phyloP scores from a whole-genome alignment of 2,888 invertebrate species.

The Pristionchus mayeri region DNA sequence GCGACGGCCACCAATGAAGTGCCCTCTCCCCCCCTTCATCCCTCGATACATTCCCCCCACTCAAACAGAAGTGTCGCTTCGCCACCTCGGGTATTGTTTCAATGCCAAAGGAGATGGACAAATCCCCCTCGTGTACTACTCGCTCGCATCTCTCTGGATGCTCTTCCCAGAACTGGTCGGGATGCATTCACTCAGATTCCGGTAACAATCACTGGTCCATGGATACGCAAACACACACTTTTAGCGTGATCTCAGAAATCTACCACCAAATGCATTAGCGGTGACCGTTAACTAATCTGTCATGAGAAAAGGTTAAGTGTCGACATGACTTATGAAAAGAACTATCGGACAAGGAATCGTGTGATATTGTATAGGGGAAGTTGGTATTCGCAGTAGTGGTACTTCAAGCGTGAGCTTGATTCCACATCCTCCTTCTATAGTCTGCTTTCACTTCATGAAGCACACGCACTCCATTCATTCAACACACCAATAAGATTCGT shows the following conservation, averaged over 20 bases:
- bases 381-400: no score
- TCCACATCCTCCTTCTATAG: no score
- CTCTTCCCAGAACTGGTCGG: constrained; percentile 8
- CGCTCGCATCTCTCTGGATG: neutral
- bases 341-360: neutral
- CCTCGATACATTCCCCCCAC: constrained; percentile 23
- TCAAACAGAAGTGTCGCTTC: constrained; percentile 37
- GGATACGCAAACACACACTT: constrained; percentile 13
- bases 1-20: neutral
- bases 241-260: neutral
- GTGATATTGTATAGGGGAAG: no score
- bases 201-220: neutral
- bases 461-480: no score
- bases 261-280: neutral
- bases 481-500: neutral
- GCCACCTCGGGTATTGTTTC: constrained; percentile 19
- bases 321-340: neutral
- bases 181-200: neutral
- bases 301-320: no score
- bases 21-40: constrained; percentile 6
- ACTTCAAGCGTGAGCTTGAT: no score
- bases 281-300: neutral
- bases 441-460: no score
- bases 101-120: neutral
- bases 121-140: neutral